Percentiles rank a stretch among this genome's conserved stretches.
These are phyloP conservation scores for Thalpophila matura DNA, from an alignment of 2,888 invertebrate genomes.

Conservation along the genomic window DNA sequence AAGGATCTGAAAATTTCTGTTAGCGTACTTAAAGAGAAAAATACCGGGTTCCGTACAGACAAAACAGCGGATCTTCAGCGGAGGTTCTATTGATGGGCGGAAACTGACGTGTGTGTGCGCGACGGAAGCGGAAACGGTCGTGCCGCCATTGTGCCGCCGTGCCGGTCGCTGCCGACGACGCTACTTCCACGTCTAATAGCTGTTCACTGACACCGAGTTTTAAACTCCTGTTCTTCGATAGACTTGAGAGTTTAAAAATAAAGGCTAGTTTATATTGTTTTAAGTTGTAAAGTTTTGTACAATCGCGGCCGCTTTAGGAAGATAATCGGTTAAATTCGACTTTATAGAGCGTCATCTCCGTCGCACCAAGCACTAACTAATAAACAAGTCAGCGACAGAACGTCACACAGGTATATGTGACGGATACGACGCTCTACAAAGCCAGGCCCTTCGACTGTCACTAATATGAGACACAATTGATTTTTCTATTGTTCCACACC, in stretches of 20 bases:
- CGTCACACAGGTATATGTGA: no score
- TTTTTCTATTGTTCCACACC: no score
- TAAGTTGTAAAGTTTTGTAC: background rate
- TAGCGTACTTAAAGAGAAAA: constrained; percentile 33
- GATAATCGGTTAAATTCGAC: no score
- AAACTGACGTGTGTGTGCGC: constrained; percentile 67
- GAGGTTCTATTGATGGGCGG: constrained; percentile 70
- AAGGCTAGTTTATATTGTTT: constrained; percentile 6
- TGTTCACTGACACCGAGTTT: constrained; percentile 12
- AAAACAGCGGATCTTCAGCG: constrained; percentile 51
- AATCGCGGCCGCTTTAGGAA: no score
- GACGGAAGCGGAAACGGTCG: constrained; percentile 68
- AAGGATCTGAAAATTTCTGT: background rate
- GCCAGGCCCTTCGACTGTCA: no score
- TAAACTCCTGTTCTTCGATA: constrained; percentile 7
- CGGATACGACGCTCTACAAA: no score
- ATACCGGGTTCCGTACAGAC: constrained; percentile 34
- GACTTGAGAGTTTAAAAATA: background rate
- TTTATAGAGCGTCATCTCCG: no score
- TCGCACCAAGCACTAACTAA: no score
- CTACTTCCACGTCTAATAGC: constrained; percentile 39
- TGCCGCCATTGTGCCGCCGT: constrained; percentile 66
- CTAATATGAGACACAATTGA: no score
- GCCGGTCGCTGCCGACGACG: constrained; percentile 47
- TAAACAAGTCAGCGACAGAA: no score